Evolutionary conservation across 30 jellyfish, hydroid and myxozoan species (phyloP).

Genomic region (Turritopsis rubra): DNA sequence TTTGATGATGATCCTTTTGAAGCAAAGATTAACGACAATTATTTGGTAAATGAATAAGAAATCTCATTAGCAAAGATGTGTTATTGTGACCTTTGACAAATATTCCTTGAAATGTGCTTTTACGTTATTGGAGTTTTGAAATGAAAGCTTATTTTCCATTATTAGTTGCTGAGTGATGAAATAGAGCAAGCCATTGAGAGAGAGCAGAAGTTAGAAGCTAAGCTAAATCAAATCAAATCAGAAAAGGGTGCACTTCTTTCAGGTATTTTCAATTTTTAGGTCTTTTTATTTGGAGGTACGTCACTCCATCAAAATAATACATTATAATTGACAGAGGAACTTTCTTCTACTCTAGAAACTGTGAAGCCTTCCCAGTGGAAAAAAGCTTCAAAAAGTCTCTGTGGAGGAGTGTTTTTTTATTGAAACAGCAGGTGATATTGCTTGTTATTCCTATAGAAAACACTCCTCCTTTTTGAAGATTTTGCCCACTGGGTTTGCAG

Average conservation of each 20-base stretch:
- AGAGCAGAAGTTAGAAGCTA: constrained; percentile 54
- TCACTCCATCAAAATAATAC: not conserved
- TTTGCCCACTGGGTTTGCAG: too few relatives aligned
- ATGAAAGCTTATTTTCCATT: not conserved
- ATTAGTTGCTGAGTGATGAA: constrained; percentile 73
- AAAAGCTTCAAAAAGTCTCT: too few relatives aligned
- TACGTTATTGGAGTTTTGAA: not conserved
- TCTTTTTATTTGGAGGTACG: not conserved
- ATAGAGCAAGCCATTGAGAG: constrained; percentile 75
- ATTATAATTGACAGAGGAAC: too few relatives aligned
- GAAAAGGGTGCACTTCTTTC: constrained; percentile 74
- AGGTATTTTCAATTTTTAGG: constrained; percentile 17
- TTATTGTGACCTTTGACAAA: not conserved
- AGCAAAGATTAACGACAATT: constrained; percentile 57
- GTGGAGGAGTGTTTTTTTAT: too few relatives aligned
- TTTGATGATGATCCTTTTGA: constrained; percentile 92
- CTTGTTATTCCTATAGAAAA: too few relatives aligned
- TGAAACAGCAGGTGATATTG: too few relatives aligned
- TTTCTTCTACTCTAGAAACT: too few relatives aligned
- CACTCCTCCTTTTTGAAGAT: too few relatives aligned
- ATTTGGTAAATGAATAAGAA: constrained; percentile 38
- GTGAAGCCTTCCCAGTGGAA: too few relatives aligned
- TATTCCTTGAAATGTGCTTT: not conserved
- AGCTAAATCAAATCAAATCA: constrained; percentile 50
- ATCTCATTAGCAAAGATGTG: not conserved